Base-by-base conservation (phyloP, 2,888 invertebrate species). In the Euspilapteryx auroguttella region DNA sequence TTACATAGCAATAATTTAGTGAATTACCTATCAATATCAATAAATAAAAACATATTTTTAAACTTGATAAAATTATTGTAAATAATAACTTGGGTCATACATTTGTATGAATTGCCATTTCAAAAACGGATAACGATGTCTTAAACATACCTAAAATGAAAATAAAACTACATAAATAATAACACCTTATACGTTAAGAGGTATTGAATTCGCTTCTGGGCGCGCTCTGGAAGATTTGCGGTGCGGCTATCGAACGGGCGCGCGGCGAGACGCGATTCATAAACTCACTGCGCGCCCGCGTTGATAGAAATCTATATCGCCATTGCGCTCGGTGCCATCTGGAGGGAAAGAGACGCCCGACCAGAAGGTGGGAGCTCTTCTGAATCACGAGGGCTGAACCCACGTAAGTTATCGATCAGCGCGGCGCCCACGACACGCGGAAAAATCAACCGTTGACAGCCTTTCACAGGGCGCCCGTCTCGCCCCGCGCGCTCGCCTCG, bases 371-470 rank as follows among this genome's bases (percentile, higher is more conserved):
- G 20, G 4, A n/a, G 11, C 6, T 9, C n/a, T 6, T 17, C 14
- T 29, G 29, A 25, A 29, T 29, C 24, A 20, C 21, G 21, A 21
- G 17, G 21, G 13, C 15, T 29, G 29, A 29, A 48, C 45, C 64
- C 71, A 68, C 71, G 73, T 73, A 71, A 71, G 69, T 71, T 73
- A 75, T 75, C 73, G 73, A 75, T 71, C 71, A 73, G 65, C 64
- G 54, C 53, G 50, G 52, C 55, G 62, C 66, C 62, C 69, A 65
- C 69, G 68, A 68, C 71, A 71, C 73, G 68, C 65, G 64, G 71
- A 73, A 73, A 73, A 75, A 75, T 75, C 73, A 73, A 69, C 73
- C 73, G 69, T 69, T 71, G 71, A 71, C 73, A 73, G 71, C 5
- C 69, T 64, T 68, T 65, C 68, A 62, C 59, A 55, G 58, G 51